Evolutionary conservation across 2,797 vertebrate species (phyloP).

Genomic region (Coranthus polyacanthus): DNA sequence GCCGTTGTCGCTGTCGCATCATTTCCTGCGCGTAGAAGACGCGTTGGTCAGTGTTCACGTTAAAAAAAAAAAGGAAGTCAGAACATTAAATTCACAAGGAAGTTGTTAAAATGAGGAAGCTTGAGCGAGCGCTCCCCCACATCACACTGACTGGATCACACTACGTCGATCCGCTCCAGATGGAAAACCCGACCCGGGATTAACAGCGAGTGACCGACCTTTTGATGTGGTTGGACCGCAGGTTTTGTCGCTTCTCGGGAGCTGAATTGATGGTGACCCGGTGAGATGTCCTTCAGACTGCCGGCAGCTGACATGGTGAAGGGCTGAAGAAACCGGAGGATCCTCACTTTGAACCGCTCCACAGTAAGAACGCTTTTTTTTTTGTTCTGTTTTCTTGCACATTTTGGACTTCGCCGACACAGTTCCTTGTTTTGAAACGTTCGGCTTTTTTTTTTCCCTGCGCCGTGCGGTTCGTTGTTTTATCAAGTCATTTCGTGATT

Average conservation of each 20-base stretch:
- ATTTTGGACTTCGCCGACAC: background rate
- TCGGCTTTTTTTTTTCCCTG: too few species aligned
- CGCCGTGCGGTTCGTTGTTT: too few species aligned
- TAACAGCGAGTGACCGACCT: too few species aligned
- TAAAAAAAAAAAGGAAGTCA: slow-evolving; percentile 80
- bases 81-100: slow-evolving; percentile 80
- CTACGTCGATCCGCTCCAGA: too few species aligned
- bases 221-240: background rate
- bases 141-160: slow-evolving; percentile 20
- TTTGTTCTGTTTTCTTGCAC: background rate
- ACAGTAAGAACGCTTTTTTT: slow-evolving; percentile 50
- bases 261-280: slow-evolving; percentile 27
- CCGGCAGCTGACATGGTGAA: slow-evolving; percentile 16
- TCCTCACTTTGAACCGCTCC: too few species aligned
- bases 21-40: slow-evolving; percentile 41
- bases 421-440: background rate
- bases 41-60: slow-evolving; percentile 68
- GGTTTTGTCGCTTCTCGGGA: background rate
- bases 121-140: slow-evolving; percentile 40
- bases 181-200: too few species aligned
- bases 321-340: slow-evolving; percentile 19
- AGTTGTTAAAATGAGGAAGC: slow-evolving; percentile 89
- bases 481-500: too few species aligned
- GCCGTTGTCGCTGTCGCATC: slow-evolving; percentile 17
- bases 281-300: slow-evolving; percentile 30